Evolutionary conservation across 2,797 vertebrate species (phyloP).

Genomic region (Carduelis carduelis): DNA sequence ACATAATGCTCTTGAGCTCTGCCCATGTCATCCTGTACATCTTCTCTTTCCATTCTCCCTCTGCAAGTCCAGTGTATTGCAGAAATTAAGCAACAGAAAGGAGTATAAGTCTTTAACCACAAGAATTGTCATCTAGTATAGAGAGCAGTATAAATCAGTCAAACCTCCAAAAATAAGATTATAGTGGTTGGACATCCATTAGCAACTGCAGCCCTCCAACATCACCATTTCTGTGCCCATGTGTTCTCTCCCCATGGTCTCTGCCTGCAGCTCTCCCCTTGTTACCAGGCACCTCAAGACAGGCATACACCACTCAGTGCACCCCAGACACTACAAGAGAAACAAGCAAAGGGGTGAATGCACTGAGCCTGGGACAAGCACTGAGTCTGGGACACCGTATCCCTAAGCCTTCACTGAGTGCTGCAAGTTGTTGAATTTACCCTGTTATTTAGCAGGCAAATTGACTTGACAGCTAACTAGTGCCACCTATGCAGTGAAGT

Average conservation of each 20-base stretch:
- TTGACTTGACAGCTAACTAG: background rate
- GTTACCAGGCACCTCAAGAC: background rate
- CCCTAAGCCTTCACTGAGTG: background rate
- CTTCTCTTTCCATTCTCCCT: background rate
- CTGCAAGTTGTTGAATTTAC: background rate
- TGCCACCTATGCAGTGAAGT: background rate
- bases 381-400: background rate
- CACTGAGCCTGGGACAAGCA: background rate
- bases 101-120: background rate
- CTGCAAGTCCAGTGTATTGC: background rate
- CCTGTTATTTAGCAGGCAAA: background rate
- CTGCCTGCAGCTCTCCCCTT: background rate
- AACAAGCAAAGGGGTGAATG: background rate
- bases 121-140: background rate
- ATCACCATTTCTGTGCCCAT: accelerated
- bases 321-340: background rate
- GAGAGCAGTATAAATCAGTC: background rate
- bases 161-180: background rate
- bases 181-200: background rate
- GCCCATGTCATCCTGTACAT: background rate
- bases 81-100: background rate
- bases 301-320: too few species aligned
- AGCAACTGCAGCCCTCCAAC: background rate
- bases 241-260: background rate
- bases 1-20: background rate